Evolutionary conservation across 2,888 invertebrate species (phyloP).

Genomic region (Synanthedon vespiformis): DNA sequence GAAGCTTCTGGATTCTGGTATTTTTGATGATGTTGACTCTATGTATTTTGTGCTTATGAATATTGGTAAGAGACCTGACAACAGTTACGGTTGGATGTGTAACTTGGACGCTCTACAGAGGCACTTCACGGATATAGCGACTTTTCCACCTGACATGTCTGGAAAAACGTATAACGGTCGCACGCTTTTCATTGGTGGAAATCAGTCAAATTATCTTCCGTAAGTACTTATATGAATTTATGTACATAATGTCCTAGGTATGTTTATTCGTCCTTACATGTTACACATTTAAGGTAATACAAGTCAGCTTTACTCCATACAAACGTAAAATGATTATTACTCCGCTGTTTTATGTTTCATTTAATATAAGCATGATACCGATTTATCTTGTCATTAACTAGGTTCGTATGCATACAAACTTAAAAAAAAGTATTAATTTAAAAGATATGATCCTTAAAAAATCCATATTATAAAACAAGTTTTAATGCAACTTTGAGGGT

Average conservation of each 20-base stretch:
- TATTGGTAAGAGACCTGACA: constrained; percentile 20
- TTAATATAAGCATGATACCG: too few relatives aligned
- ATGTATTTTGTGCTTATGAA: constrained; percentile 36
- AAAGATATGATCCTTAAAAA: too few relatives aligned
- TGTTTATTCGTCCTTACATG: too few relatives aligned
- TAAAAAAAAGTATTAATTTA: too few relatives aligned
- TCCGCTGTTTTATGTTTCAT: too few relatives aligned
- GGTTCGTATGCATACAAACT: too few relatives aligned
- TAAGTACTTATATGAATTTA: constrained; percentile 19
- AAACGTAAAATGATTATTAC: too few relatives aligned
- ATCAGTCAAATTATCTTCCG: constrained; percentile 38
- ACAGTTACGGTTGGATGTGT: constrained; percentile 33
- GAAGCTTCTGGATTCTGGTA: constrained; percentile 19
- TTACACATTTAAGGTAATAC: too few relatives aligned
- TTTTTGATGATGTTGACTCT: constrained; percentile 16
- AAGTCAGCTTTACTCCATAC: too few relatives aligned
- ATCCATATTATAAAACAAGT: too few relatives aligned
- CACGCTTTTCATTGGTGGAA: constrained; percentile 43
- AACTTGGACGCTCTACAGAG: constrained; percentile 28
- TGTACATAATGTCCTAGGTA: neutral
- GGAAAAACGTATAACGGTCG: constrained; percentile 28
- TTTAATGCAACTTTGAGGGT: too few relatives aligned
- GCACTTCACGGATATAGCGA: constrained; percentile 24
- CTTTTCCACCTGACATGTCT: constrained; percentile 29
- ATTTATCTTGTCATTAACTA: too few relatives aligned